Percentiles rank a stretch among this genome's conserved stretches.
These are phyloP conservation scores for Bathynomus jamesi DNA, from an alignment of 1,140 invertebrate genomes.

Conservation along the genomic window DNA sequence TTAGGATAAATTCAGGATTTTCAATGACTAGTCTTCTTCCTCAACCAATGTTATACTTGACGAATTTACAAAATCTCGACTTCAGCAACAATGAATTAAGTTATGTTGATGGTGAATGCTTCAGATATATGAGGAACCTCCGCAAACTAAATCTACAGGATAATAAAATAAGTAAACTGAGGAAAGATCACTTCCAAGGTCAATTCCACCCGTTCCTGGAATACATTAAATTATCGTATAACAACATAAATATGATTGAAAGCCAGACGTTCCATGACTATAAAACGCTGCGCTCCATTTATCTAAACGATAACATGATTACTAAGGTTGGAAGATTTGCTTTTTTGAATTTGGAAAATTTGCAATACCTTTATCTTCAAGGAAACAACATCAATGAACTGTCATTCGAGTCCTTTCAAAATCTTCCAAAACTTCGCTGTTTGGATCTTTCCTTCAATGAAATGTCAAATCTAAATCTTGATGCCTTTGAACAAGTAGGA, in stretches of 20 bases:
- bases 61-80: constrained; percentile 65
- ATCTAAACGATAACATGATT: constrained; percentile 43
- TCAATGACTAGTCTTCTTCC: constrained; percentile 58
- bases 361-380: constrained; percentile 40
- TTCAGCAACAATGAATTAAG: constrained; percentile 74
- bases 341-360: constrained; percentile 39
- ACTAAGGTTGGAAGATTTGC: constrained; percentile 34
- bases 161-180: constrained; percentile 64
- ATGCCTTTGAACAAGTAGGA: constrained; percentile 52
- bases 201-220: constrained; percentile 39
- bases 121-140: constrained; percentile 70
- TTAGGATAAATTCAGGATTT: constrained; percentile 68
- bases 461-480: constrained; percentile 67
- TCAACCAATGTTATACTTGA: constrained; percentile 61
- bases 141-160: constrained; percentile 67
- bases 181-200: constrained; percentile 38
- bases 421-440: constrained; percentile 68
- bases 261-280: constrained; percentile 39
- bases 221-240: constrained; percentile 41
- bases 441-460: constrained; percentile 76
- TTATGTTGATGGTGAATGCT: constrained; percentile 65
- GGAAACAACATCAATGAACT: constrained; percentile 44
- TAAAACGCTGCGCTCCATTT: constrained; percentile 39
- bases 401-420: constrained; percentile 59
- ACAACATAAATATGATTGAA: constrained; percentile 40